Base-by-base conservation (phyloP, 1,140 invertebrate species). In the Caenorhabditis latens region DNA sequence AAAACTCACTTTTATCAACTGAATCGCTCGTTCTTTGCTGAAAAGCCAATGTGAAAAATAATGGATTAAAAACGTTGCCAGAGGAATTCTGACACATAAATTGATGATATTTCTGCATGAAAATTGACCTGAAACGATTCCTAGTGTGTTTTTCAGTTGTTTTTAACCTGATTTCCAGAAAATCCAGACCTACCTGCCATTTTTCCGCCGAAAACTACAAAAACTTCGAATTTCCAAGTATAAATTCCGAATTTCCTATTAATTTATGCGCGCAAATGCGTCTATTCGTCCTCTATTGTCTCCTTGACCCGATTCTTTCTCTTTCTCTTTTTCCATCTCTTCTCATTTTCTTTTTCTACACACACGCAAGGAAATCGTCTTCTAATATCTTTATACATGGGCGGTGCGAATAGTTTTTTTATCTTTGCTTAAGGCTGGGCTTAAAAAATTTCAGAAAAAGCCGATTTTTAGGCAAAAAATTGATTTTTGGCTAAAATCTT, bases 21-120 rank as follows among this genome's bases (percentile, higher is more conserved):
- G 46, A 79, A 79, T 9, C 14, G 46, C 46, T 14, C 71, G n/a
- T 4, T 79, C 71, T 11, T 14, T 6, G n/a, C 19, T 50, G 71
- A 79, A 79, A 21, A 79, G 4, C 71, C 71, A 79, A 53, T 79
- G 71, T 9, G 71, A 79, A 24, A 79, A 79, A 11, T 50, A n/a
- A 53, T 79, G 71, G 4, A 79, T 79, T 14, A 53, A 2, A 50
- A 79, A 79, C 8, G 71, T 50, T 50, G 71, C 71, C 71, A 79
- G 24, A 13, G 71, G 71, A 7, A 79, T 79, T 79, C 71, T 48
- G 4, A 79, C 21, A 0, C n/a, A 53, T 21, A 79, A 50, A 50
- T 79, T 79, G n/a, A 50, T 48, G 14, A 79, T 50, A n/a, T 79
- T 79, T 46, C 4, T 4, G 19, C 67, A 79, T 7, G 71, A 50